A percentile compares a stretch with the other conserved stretches of the same genome.
phyloP scores from a whole-genome alignment of 2,797 vertebrate species.

The Trachurus trachurus region DNA sequence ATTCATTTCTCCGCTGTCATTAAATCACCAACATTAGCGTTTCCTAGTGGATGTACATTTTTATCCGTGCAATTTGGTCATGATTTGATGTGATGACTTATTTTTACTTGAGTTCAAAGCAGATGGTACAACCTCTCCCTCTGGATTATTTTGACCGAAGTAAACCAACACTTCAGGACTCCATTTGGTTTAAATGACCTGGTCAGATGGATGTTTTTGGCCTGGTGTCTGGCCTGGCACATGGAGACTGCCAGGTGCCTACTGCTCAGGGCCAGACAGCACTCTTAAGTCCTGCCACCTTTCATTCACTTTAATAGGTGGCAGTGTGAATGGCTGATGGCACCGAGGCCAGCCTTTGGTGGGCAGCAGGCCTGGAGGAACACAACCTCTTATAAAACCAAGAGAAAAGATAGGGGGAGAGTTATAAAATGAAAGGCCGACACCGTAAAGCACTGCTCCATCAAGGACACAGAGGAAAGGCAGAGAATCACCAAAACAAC shows the following conservation, averaged over 20 bases:
- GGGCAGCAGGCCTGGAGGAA: conserved; percentile 72
- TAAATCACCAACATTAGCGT: too few species aligned
- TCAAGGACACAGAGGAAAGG: conserved; percentile 64
- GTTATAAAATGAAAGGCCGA: conserved; percentile 71
- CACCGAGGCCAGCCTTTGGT: conserved; percentile 64
- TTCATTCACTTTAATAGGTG: conserved; percentile 74
- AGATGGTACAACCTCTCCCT: background rate
- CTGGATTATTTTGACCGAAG: background rate
- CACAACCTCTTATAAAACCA: conserved; percentile 66
- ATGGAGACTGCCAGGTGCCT: conserved; percentile 71
- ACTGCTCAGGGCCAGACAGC: conserved; percentile 68
- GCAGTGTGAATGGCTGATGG: conserved; percentile 68
- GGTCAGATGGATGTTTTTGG: conserved; percentile 68
- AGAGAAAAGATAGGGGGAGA: conserved; percentile 63
- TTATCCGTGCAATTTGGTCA: too few species aligned
- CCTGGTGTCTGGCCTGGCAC: conserved; percentile 65
- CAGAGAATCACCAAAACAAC: conserved; percentile 77
- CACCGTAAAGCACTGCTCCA: conserved; percentile 68
- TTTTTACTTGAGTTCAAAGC: background rate
- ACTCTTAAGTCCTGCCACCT: conserved; percentile 68
- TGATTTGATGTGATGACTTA: background rate
- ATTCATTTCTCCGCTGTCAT: too few species aligned
- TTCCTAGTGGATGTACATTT: too few species aligned
- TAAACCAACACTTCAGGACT: conserved; percentile 7
- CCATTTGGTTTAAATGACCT: conserved; percentile 14